Conservation (phyloP, 2,797 vertebrate species). For the Enteromius viviparus region DNA sequence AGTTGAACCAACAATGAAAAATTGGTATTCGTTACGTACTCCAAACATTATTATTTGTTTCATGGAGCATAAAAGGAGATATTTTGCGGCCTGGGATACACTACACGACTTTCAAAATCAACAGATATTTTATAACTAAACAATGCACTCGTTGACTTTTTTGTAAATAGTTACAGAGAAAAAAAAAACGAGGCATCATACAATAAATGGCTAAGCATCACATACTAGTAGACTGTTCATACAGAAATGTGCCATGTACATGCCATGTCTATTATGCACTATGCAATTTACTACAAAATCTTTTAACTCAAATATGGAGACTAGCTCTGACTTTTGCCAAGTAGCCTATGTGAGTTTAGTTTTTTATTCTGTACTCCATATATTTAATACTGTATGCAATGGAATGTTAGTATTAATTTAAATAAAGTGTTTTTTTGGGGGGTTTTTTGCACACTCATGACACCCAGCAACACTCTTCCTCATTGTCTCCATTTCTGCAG, state of each 20-base stretch:
- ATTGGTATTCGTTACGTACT: not conserved
- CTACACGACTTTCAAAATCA: not conserved
- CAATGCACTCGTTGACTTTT: not conserved
- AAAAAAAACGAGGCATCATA: not conserved
- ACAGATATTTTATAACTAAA: not conserved
- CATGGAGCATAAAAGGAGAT: not conserved
- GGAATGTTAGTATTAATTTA: not conserved
- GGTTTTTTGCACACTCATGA: not conserved
- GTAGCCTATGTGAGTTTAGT: not conserved
- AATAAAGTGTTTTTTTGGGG: not conserved
- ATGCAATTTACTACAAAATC: not conserved
- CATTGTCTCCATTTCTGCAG: conserved; percentile 67
- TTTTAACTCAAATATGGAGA: not conserved
- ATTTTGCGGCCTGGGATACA: not conserved
- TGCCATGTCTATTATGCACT: not conserved
- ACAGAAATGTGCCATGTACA: not conserved
- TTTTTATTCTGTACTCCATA: not conserved
- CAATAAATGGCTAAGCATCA: not conserved
- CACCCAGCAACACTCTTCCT: not conserved
- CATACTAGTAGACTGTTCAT: not conserved
- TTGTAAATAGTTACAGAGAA: not conserved
- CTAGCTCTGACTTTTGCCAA: not conserved
- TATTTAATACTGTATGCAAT: not conserved
- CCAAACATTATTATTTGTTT: not conserved
- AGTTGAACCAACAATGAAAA: not conserved